Conservation (phyloP, 53 echinoderm and acorn worm genomes). For the Patiria pectinifera region DNA sequence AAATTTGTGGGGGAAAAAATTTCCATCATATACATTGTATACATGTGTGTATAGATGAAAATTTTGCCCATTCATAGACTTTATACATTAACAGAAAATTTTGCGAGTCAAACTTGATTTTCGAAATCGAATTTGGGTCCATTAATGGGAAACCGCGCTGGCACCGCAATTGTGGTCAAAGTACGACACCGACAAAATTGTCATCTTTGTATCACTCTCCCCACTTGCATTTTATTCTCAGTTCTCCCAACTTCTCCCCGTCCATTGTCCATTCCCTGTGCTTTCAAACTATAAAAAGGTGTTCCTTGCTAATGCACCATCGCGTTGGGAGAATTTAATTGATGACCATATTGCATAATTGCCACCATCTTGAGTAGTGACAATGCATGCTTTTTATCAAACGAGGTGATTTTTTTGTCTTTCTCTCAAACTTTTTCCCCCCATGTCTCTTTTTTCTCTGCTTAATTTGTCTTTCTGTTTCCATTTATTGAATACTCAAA, state of each 20-base stretch:
- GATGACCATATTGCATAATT: not conserved
- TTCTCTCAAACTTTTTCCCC: not conserved
- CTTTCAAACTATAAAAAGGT: not conserved
- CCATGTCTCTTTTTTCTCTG: no score
- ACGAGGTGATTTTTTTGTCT: not conserved
- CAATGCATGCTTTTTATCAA: not conserved
- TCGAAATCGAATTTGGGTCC: not conserved
- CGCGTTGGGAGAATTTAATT: slow-evolving; percentile 39
- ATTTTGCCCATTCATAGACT: not conserved
- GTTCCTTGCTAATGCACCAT: not conserved
- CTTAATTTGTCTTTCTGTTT: not conserved
- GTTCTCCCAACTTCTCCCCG: slow-evolving; percentile 38
- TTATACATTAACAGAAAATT: not conserved
- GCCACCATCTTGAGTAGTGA: not conserved
- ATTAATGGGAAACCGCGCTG: not conserved
- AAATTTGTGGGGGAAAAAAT: no score
- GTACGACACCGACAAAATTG: no score
- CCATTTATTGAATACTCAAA: not conserved
- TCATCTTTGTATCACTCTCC: no score
- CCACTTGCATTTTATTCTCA: no score
- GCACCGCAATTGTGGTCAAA: not conserved
- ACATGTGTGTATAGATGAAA: not conserved
- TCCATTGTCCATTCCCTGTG: not conserved
- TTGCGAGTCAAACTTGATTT: not conserved
- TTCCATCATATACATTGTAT: no score